A percentile compares a stretch with the other conserved stretches of the same genome.
Conservation (phyloP, 92 coral and sea anemone species). For the Zoanthus sansibaricus region DNA sequence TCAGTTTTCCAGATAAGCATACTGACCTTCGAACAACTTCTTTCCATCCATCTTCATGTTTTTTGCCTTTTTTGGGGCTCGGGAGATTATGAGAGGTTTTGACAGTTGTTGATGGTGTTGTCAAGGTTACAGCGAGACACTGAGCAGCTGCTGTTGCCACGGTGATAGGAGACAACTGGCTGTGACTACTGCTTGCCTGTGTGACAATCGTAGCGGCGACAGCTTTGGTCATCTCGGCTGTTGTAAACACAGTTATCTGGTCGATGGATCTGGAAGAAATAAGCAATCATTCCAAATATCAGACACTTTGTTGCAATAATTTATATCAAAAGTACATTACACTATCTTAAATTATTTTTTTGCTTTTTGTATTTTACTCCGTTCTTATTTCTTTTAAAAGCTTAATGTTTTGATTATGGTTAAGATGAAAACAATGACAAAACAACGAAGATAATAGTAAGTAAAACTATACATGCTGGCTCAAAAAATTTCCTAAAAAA, state of each 20-base stretch:
- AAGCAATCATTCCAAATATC: not conserved
- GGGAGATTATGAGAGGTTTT: constrained; percentile 82
- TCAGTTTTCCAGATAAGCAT: too few species aligned
- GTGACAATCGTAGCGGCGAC: constrained; percentile 94
- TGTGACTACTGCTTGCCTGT: constrained; percentile 83
- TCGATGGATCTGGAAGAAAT: constrained; percentile 69
- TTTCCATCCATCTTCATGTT: constrained; percentile 98
- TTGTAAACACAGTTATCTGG: constrained; percentile 82
- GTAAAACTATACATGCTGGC: too few species aligned
- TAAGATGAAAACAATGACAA: too few species aligned
- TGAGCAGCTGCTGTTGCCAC: constrained; percentile 99
- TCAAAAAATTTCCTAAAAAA: too few species aligned
- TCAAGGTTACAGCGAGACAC: constrained; percentile 92
- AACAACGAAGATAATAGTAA: too few species aligned
- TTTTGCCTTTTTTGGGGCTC: constrained; percentile 90
- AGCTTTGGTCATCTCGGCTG: constrained; percentile 91
- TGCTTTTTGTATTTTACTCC: not conserved
- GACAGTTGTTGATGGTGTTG: constrained; percentile 87
- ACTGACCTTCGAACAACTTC: constrained; percentile 93
- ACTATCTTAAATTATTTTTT: not conserved
- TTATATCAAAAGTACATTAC: not conserved
- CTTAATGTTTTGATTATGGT: too few species aligned
- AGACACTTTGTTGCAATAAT: not conserved
- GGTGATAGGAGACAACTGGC: constrained; percentile 95
- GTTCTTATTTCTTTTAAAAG: too few species aligned